These are phyloP conservation scores for Hyles euphorbiae DNA, from an alignment of 1,140 invertebrate genomes.

Conservation along the genomic window DNA sequence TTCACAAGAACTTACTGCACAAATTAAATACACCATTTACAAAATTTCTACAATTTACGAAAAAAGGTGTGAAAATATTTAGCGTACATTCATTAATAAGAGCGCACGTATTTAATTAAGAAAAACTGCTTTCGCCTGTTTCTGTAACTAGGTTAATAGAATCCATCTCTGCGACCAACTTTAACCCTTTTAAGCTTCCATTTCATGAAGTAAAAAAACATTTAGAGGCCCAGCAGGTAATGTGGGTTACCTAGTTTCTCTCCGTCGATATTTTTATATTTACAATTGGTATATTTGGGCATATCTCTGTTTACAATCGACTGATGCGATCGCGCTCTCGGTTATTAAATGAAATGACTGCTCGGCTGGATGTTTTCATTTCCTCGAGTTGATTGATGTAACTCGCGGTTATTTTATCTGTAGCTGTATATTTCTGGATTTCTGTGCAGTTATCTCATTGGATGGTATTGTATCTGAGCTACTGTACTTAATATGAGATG, in stretches of 20 bases:
- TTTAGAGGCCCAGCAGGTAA: constrained; percentile 6
- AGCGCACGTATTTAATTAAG: constrained; percentile 31
- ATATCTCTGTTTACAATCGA: constrained; percentile 6
- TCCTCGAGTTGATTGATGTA: constrained; percentile 1
- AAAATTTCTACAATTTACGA: no score
- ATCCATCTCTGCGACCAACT: constrained; percentile 12
- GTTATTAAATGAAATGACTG: constrained; percentile 10
- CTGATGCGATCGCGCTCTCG: constrained; percentile 9
- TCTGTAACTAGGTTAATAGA: constrained; percentile 31
- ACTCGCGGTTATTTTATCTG: no score
- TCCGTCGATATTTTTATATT: not conserved
- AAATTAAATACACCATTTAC: no score
- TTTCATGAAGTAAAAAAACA: constrained; percentile 8
- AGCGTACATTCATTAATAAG: no score
- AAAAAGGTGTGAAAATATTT: no score
- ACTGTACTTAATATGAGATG: no score
- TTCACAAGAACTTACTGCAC: no score
- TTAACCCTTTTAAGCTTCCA: constrained; percentile 9
- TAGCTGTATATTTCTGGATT: no score
- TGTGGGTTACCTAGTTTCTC: constrained; percentile 17
- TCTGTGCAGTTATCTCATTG: no score
- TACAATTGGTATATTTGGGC: constrained; percentile 4
- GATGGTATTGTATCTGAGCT: no score
- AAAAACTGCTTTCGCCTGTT: constrained; percentile 27
- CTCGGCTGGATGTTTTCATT: constrained; percentile 11